phyloP scores from a whole-genome alignment of 2,113 vertebrate species.

The Zootoca vivipara region DNA sequence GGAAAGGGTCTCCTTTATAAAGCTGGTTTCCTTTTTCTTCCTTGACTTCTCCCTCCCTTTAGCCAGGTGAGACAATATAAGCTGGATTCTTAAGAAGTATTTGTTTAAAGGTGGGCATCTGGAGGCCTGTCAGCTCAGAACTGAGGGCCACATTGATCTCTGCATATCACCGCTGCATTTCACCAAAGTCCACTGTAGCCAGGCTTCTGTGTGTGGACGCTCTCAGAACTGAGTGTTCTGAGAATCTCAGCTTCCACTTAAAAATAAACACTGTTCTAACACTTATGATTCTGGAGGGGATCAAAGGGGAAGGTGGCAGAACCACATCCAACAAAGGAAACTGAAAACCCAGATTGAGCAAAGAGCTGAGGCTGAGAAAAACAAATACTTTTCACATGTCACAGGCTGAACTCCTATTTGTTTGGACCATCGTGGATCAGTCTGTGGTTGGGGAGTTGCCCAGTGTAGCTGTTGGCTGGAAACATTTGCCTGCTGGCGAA shows the following conservation, averaged over 20 bases:
- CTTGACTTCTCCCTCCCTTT: neutral
- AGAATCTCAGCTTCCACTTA: neutral
- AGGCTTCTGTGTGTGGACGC: neutral
- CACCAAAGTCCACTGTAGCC: too few relatives aligned
- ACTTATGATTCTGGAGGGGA: neutral
- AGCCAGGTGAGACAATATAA: neutral
- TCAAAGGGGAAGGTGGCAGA: neutral
- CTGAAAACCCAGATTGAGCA: neutral
- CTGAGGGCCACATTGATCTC: too few relatives aligned
- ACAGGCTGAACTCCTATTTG: neutral
- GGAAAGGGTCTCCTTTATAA: too few relatives aligned
- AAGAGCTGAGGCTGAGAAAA: neutral
- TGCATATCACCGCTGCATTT: too few relatives aligned
- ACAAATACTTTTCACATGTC: neutral
- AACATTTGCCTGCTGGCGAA: neutral
- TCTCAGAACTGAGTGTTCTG: neutral
- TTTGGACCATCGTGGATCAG: neutral
- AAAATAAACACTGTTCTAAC: neutral
- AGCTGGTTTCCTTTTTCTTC: too few relatives aligned
- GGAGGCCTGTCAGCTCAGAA: neutral
- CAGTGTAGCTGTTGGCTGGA: neutral
- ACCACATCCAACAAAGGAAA: neutral
- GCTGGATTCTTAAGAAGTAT: neutral
- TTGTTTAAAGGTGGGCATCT: neutral
- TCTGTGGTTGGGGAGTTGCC: neutral